Evolutionary conservation across 1,140 invertebrate genomes (phyloP), one percentile per base, ranked within the genome.

Genomic region (Caenorhabditis remanei): DNA sequence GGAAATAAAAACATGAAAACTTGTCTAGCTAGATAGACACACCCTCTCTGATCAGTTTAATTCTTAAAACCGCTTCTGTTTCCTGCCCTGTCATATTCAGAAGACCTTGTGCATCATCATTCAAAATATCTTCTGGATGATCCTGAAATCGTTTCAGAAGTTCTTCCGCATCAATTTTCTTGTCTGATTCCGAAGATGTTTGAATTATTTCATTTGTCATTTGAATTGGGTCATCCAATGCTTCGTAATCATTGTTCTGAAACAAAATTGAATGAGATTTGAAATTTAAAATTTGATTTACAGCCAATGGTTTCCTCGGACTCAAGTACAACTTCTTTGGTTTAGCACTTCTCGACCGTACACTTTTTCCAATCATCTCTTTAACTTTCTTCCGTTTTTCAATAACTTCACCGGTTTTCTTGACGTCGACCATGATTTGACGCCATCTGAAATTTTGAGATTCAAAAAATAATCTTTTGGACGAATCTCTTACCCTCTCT

Each of bases 381-480:
- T 89, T 89, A 16, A 85, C 58, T 48, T 71, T 86, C 43, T 84
- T 61, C 40, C 83, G 82, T 21, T 85, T 48, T 46, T 86, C 58
- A 21, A 86, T 43, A 21, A 43, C 40, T 43, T 75, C 90, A 4
- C 63, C 63, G 0, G 85, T 55, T 9, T 89, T 87, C 32, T 61
- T 61, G 32, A 89, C 82, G 16, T 90, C 84, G 48, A 85, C 79
- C 14, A 91, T 48, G 11, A 87, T 89, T n/a, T 87, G 55, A 84
- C 89, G 88, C 90, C 90, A 91, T 32, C 90, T 90, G 84, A 46
- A 91, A 87, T 11, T 32, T 63, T 32, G 4, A 0, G 32, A 55
- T 43, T 58, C 41, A 32, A 61, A 67, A 19, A n/a, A 58, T n/a
- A 61, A n/a, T 61, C 19, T 16, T 5, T 16, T 3, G 16, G 16